A percentile compares a stretch with the other conserved stretches of the same genome.
Conservation (phyloP, 2,888 invertebrate genomes). For the Harpalus rubripes region DNA sequence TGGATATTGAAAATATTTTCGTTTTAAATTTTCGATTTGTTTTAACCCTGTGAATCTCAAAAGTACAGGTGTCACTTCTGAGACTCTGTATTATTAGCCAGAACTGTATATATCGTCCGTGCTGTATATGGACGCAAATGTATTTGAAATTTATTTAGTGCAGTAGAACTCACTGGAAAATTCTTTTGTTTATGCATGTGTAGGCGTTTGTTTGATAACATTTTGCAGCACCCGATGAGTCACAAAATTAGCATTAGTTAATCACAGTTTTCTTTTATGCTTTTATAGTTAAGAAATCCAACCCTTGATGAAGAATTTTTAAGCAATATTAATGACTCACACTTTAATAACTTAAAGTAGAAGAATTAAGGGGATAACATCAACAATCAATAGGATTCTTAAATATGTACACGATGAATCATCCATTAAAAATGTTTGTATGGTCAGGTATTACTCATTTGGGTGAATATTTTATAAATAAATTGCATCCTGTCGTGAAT, state of each 20-base stretch:
- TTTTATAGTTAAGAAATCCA: slow-evolving; percentile 13
- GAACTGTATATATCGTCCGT: too few species aligned
- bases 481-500: background rate
- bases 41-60: too few species aligned
- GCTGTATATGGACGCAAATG: too few species aligned
- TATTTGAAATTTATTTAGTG: background rate
- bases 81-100: too few species aligned
- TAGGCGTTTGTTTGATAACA: slow-evolving; percentile 27
- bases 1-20: too few species aligned
- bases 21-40: too few species aligned
- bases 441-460: background rate
- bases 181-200: background rate
- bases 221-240: slow-evolving; percentile 10
- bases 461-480: background rate
- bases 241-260: slow-evolving; percentile 27
- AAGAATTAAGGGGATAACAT: slow-evolving; percentile 4
- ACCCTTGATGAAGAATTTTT: background rate
- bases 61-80: too few species aligned
- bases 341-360: slow-evolving; percentile 23
- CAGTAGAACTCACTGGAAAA: background rate
- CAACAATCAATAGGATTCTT: slow-evolving; percentile 25
- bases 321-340: slow-evolving; percentile 22
- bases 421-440: slow-evolving; percentile 7
- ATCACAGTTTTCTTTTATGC: background rate
- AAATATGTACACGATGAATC: slow-evolving; percentile 3